Conservation (phyloP, 30 jellyfish, hydroid and myxozoan genomes). For the Cassiopea xamachana region DNA sequence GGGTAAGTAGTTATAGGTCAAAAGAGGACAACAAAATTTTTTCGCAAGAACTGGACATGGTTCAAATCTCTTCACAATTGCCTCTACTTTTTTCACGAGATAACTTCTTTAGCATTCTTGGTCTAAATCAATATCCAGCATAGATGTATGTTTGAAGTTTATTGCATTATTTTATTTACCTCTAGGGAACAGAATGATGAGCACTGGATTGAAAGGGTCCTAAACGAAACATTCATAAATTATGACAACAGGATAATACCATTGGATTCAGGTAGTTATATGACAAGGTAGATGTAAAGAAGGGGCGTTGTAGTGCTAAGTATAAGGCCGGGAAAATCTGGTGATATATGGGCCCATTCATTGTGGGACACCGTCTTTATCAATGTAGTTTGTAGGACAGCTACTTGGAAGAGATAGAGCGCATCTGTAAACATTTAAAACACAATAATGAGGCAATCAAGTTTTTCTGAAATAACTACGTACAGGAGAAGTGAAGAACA, state of each 20-base stretch:
- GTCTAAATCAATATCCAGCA: background rate
- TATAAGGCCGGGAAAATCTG: background rate
- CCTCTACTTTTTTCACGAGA: no score
- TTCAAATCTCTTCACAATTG: no score
- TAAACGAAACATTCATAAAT: conserved; percentile 4
- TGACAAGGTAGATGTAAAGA: background rate
- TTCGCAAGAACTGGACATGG: no score
- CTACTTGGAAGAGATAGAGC: background rate
- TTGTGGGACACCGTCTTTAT: background rate
- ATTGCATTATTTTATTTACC: no score
- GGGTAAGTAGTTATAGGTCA: no score
- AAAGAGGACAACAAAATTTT: no score
- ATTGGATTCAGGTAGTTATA: background rate
- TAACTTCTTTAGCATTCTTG: no score
- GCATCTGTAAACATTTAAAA: background rate
- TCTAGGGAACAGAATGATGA: background rate
- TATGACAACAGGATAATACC: conserved; percentile 24
- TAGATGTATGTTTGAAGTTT: background rate
- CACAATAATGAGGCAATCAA: background rate
- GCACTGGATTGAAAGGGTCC: conserved; percentile 5
- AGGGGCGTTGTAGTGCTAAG: background rate
- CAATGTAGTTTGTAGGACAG: background rate
- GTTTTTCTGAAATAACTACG: background rate
- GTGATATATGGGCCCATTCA: background rate
- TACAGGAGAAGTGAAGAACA: no score